Evolutionary conservation across 2,888 invertebrate genomes (phyloP).

Genomic region (Prosapia bicincta): DNA sequence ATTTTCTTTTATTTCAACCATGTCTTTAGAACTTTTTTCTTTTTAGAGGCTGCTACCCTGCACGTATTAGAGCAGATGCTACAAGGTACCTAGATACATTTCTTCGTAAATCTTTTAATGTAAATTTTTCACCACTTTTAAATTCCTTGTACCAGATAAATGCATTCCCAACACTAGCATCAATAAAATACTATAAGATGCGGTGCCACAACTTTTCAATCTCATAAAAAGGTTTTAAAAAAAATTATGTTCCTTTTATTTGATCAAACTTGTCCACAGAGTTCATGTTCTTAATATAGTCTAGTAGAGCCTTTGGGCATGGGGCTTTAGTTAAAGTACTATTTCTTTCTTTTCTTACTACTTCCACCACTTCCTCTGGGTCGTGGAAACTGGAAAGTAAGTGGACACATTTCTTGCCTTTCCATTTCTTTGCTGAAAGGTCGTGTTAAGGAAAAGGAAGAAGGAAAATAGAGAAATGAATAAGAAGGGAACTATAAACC

Average conservation of each 20-base stretch:
- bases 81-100: no score
- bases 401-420: conserved; percentile 25
- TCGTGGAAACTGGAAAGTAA: conserved; percentile 28
- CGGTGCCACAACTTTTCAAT: conserved; percentile 40
- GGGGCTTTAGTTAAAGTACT: conserved; percentile 14
- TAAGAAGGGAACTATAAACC: no score
- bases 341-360: conserved; percentile 22
- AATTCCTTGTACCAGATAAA: not conserved
- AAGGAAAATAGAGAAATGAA: no score
- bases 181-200: conserved; percentile 40
- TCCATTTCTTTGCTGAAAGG: conserved; percentile 28
- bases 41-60: not conserved
- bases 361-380: no score
- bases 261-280: conserved; percentile 40
- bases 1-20: not conserved
- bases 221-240: no score
- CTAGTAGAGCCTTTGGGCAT: conserved; percentile 37
- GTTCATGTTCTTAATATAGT: conserved; percentile 41
- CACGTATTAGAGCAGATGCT: not conserved
- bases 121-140: not conserved
- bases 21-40: no score
- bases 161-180: no score
- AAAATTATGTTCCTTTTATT: conserved; percentile 38
- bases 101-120: conserved; percentile 6
- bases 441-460: no score